Conservation (phyloP, 1,140 invertebrate species). For the Arion vulgaris region DNA sequence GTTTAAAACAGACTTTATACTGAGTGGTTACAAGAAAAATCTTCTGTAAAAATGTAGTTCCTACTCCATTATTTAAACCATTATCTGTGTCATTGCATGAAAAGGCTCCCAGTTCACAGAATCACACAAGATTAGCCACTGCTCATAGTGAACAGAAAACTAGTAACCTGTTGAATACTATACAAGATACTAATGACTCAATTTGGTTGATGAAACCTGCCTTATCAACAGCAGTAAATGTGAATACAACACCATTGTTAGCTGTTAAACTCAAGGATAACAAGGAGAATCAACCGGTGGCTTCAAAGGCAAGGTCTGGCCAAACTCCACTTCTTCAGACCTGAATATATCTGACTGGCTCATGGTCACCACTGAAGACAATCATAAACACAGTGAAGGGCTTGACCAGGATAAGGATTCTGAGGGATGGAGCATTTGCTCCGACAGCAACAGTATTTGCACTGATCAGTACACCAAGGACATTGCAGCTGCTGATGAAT, state of each 20-base stretch:
- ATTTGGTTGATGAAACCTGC: not conserved
- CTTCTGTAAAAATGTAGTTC: not conserved
- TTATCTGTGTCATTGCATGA: not conserved
- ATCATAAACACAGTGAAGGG: not conserved
- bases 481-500: conserved; percentile 16
- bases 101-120: not conserved
- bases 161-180: not conserved
- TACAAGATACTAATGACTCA: not conserved
- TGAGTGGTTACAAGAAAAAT: not conserved
- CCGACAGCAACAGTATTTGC: not conserved
- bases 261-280: not conserved
- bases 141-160: not conserved
- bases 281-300: conserved; percentile 17
- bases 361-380: not conserved
- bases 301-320: not conserved
- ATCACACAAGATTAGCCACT: not conserved
- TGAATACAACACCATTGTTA: not conserved
- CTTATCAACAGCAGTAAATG: not conserved
- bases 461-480: conserved; percentile 2
- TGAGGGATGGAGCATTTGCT: conserved; percentile 34
- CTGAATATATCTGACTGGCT: conserved; percentile 20
- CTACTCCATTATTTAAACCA: not conserved
- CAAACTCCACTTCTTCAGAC: not conserved
- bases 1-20: not conserved
- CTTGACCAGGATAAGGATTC: not conserved